These are phyloP conservation scores for Laticauda colubrina DNA, from an alignment of 2,113 vertebrate genomes.

Conservation along the genomic window DNA sequence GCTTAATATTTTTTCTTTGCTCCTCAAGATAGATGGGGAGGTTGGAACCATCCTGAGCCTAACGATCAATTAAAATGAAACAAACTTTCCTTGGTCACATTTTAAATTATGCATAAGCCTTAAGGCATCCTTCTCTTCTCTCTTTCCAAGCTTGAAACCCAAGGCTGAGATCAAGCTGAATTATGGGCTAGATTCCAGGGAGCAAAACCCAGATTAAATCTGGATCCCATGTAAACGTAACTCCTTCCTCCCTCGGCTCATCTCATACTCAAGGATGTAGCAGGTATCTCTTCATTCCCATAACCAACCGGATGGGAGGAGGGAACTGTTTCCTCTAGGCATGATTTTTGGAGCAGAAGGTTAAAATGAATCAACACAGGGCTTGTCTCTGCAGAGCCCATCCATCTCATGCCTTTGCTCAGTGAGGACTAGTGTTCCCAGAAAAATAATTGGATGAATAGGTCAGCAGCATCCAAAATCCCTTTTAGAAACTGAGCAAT, in stretches of 20 bases:
- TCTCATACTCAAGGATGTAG: too few relatives aligned
- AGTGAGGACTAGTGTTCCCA: background rate
- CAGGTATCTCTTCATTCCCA: background rate
- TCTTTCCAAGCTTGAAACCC: background rate
- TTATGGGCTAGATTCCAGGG: accelerated
- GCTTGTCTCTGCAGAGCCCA: background rate
- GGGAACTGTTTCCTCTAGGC: background rate
- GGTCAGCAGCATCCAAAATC: accelerated
- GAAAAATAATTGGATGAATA: background rate
- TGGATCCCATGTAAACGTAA: background rate
- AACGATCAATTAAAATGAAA: background rate
- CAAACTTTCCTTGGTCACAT: background rate
- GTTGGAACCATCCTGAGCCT: background rate
- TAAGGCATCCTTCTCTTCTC: background rate
- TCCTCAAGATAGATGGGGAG: background rate
- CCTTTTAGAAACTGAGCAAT: background rate
- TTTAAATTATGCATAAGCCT: too few relatives aligned
- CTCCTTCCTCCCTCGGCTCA: too few relatives aligned
- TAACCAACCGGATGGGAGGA: background rate
- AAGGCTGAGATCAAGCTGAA: background rate
- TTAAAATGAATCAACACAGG: background rate
- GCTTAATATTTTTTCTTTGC: background rate
- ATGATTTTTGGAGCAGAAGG: background rate
- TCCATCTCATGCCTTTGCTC: background rate
- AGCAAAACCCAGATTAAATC: background rate